These are phyloP conservation scores for Dallia pectoralis DNA, from an alignment of 2,797 vertebrate genomes.

Conservation along the genomic window DNA sequence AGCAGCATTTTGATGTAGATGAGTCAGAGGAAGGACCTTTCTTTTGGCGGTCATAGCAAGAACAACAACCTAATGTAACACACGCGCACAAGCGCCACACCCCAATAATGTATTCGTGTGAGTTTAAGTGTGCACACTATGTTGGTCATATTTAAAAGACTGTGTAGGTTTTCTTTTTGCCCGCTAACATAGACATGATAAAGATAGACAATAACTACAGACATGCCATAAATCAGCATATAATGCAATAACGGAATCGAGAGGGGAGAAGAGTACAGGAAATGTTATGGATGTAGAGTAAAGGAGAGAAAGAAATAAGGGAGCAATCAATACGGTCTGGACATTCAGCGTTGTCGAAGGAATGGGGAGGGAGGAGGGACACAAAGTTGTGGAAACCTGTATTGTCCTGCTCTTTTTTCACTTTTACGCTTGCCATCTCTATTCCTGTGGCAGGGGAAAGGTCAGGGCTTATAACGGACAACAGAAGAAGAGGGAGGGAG, in stretches of 20 bases:
- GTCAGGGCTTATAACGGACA: neutral
- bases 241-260: slow-evolving; percentile 50
- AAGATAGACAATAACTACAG: slow-evolving; percentile 46
- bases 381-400: slow-evolving; percentile 25
- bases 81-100: slow-evolving; percentile 15
- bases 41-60: slow-evolving; percentile 62
- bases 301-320: slow-evolving; percentile 17
- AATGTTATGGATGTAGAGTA: neutral
- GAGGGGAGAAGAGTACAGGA: slow-evolving; percentile 13
- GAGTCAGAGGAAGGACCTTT: slow-evolving; percentile 65
- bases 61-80: slow-evolving; percentile 66
- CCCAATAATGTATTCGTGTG: slow-evolving; percentile 1
- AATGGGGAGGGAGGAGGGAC: neutral
- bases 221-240: slow-evolving; percentile 56
- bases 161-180: too few relatives aligned
- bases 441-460: neutral
- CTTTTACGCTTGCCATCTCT: neutral
- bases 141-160: too few relatives aligned
- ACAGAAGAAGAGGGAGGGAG: neutral
- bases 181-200: neutral
- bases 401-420: slow-evolving; percentile 3
- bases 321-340: slow-evolving; percentile 58
- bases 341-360: slow-evolving; percentile 46
- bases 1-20: slow-evolving; percentile 66
- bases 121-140: too few relatives aligned